phyloP scores from a whole-genome alignment of 2,888 invertebrate genomes.

The Petrolisthes manimaculis region DNA sequence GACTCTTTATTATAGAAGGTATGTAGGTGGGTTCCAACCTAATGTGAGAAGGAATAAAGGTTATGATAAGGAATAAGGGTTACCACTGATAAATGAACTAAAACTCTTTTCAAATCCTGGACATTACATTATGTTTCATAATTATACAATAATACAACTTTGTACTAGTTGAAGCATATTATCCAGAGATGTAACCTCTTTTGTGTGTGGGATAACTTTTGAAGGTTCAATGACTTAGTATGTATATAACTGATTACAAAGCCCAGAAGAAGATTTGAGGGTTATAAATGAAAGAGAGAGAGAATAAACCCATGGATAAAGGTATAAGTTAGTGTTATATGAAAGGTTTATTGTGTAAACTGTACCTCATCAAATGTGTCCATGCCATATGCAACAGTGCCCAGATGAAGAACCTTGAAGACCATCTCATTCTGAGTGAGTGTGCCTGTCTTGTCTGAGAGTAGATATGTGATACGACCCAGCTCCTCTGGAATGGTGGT shows the following conservation, averaged over 20 bases:
- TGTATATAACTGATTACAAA: no score
- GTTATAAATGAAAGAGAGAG: no score
- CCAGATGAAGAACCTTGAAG: slow-evolving; percentile 93
- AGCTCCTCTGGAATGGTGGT: slow-evolving; percentile 99
- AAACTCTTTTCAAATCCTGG: not conserved
- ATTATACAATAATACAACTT: no score
- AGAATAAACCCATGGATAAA: no score
- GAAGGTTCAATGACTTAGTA: no score
- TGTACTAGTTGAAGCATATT: no score
- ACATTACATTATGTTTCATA: not conserved
- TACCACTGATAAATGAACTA: not conserved
- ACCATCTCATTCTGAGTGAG: slow-evolving; percentile 99
- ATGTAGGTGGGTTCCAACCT: slow-evolving; percentile 49
- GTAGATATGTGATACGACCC: slow-evolving; percentile 94
- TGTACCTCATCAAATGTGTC: slow-evolving; percentile 85
- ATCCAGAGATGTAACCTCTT: no score
- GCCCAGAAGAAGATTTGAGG: no score
- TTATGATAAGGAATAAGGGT: not conserved
- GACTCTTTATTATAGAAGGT: slow-evolving; percentile 49
- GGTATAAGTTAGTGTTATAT: no score
- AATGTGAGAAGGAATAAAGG: not conserved
- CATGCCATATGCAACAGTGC: slow-evolving; percentile 89
- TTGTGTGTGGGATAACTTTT: no score
- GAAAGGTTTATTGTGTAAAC: no score
- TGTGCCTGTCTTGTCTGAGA: slow-evolving; percentile 98